phyloP scores from a whole-genome alignment of 2,113 vertebrate species.

The Podarcis raffonei region DNA sequence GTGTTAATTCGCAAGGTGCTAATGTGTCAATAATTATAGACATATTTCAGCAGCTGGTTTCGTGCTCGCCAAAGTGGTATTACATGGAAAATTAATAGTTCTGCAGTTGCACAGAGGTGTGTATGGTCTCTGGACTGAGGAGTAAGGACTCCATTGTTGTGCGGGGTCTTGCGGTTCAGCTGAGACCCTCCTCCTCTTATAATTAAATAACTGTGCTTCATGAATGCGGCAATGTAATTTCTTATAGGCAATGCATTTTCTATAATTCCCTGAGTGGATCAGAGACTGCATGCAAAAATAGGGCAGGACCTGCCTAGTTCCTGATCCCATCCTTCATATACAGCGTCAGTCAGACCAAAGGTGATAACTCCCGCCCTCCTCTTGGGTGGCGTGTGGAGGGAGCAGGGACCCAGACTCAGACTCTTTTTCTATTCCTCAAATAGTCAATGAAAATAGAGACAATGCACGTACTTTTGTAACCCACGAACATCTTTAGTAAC shows the following conservation, averaged over 20 bases:
- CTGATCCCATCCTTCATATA: no score
- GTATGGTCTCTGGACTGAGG: slow-evolving; percentile 32
- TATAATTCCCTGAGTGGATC: background rate
- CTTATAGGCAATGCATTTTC: background rate
- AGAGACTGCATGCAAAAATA: no score
- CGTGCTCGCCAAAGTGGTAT: slow-evolving; percentile 58
- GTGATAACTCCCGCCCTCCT: no score
- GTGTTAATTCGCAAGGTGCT: slow-evolving; percentile 71
- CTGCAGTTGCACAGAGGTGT: slow-evolving; percentile 29
- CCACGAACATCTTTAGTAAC: no score
- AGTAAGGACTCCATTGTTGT: slow-evolving; percentile 18
- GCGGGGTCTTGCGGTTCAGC: slow-evolving; percentile 17
- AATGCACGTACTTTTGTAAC: no score
- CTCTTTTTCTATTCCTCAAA: background rate
- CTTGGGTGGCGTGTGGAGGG: no score
- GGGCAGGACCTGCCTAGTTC: no score
- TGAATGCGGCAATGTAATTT: background rate
- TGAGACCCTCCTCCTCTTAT: background rate
- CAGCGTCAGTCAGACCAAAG: no score
- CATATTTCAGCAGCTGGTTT: slow-evolving; percentile 72
- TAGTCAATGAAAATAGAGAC: background rate
- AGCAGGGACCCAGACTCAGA: no score
- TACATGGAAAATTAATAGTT: slow-evolving; percentile 62
- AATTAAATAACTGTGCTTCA: background rate
- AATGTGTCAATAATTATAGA: slow-evolving; percentile 75